Conservation (phyloP, 2,113 vertebrate genomes). For the Periophthalmodon schlosseri region DNA sequence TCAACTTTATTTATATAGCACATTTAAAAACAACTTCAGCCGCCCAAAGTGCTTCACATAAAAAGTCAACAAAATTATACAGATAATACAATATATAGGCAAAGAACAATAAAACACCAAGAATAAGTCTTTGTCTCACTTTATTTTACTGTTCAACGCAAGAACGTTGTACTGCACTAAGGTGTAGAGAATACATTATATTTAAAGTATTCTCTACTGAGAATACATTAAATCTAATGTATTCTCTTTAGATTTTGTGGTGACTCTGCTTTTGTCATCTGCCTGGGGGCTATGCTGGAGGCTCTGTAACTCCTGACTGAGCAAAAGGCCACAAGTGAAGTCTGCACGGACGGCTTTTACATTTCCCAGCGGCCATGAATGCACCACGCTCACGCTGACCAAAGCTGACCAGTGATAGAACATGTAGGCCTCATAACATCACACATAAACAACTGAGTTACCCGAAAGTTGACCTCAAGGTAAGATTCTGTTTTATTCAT, state of each 20-base stretch:
- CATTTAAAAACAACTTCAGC: no score
- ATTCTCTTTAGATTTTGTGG: background rate
- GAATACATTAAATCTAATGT: background rate
- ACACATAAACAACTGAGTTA: background rate
- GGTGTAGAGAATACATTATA: background rate
- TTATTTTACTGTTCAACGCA: no score
- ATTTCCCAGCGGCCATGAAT: background rate
- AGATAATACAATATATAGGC: no score
- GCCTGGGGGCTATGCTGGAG: conserved; percentile 37
- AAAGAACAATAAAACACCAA: no score
- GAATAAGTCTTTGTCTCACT: no score
- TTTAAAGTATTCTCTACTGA: background rate
- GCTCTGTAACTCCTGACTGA: conserved; percentile 5
- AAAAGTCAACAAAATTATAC: no score
- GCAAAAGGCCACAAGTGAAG: conserved; percentile 5
- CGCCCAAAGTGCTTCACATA: no score
- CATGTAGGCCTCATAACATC: background rate
- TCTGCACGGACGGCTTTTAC: background rate
- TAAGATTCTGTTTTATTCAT: background rate
- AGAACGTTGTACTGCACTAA: no score
- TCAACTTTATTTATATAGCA: no score
- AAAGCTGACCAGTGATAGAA: background rate
- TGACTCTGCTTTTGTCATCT: background rate
- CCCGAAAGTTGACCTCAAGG: background rate
- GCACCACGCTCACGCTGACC: background rate